Percentiles rank a stretch among this genome's conserved stretches.
Conservation (phyloP, 2,888 invertebrate species). For the Cheilosia variabilis region DNA sequence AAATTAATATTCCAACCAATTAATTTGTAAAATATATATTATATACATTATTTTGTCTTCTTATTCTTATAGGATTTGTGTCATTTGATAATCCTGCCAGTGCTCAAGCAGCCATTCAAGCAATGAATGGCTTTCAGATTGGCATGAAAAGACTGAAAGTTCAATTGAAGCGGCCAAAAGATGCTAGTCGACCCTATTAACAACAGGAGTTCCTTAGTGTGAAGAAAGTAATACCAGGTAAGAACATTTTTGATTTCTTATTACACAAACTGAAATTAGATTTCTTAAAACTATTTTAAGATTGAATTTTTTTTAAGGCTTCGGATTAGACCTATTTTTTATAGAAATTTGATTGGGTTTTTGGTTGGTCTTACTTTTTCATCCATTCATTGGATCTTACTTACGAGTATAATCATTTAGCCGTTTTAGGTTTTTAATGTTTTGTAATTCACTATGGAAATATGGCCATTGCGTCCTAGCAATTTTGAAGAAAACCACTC, state of each 20-base stretch:
- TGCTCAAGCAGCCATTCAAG: slow-evolving; percentile 99
- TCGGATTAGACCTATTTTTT: no score
- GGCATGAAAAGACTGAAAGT: slow-evolving; percentile 99
- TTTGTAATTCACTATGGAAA: no score
- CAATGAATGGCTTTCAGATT: slow-evolving; percentile 99
- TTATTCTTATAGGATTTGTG: slow-evolving; percentile 92
- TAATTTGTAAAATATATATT: slow-evolving; percentile 31
- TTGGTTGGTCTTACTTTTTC: no score
- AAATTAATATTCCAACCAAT: not conserved
- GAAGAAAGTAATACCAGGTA: slow-evolving; percentile 75
- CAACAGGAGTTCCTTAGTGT: slow-evolving; percentile 85
- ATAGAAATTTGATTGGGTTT: no score
- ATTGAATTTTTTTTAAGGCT: no score
- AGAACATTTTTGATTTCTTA: not conserved
- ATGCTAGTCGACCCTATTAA: slow-evolving; percentile 99
- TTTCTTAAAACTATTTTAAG: no score
- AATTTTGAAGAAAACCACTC: no score
- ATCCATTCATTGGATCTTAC: no score
- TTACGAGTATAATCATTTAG: no score
- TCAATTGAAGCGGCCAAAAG: slow-evolving; percentile 99
- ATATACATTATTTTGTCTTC: slow-evolving; percentile 76
- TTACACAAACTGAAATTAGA: no score
- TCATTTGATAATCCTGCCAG: slow-evolving; percentile 99
- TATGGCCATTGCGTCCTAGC: no score
- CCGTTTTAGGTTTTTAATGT: no score